A percentile compares a stretch with the other conserved stretches of the same genome.
Conservation (phyloP, 2,113 vertebrate genomes). For the Chaetura pelagica region DNA sequence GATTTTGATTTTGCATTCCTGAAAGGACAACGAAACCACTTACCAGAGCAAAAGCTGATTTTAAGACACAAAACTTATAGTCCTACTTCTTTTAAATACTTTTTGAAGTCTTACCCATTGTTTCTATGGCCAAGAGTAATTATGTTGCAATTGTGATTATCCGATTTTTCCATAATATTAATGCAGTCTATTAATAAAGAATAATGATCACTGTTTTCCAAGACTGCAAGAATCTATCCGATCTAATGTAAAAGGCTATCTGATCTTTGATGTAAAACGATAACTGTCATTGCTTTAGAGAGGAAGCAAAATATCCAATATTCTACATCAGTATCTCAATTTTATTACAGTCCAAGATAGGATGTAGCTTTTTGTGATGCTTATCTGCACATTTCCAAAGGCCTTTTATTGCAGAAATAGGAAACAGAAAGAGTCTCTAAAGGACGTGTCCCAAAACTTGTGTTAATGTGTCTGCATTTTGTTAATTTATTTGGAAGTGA, state of each 20-base stretch:
- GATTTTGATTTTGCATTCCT: not conserved
- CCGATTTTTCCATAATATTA: not conserved
- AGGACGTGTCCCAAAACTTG: not conserved
- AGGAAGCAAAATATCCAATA: not conserved
- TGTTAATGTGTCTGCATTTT: constrained; percentile 6
- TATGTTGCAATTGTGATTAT: not conserved
- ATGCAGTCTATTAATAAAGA: not conserved
- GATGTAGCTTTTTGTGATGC: not conserved
- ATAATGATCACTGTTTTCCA: not conserved
- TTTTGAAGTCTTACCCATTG: not conserved
- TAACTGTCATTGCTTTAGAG: not conserved
- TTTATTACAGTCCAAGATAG: not conserved
- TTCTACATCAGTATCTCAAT: not conserved
- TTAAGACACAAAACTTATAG: not conserved
- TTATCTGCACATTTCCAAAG: not conserved
- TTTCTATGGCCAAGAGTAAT: not conserved
- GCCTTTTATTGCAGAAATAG: not conserved
- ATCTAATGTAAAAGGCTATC: not conserved
- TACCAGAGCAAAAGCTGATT: not conserved
- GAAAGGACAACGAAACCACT: not conserved
- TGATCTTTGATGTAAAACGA: not conserved
- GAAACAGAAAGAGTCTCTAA: not conserved
- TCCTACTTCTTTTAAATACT: not conserved
- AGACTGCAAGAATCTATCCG: not conserved
- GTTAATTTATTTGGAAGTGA: constrained; percentile 37